A percentile compares a stretch with the other conserved stretches of the same genome.
These are phyloP conservation scores for Pelobates fuscus DNA, from an alignment of 2,113 vertebrate species.

Conservation along the genomic window DNA sequence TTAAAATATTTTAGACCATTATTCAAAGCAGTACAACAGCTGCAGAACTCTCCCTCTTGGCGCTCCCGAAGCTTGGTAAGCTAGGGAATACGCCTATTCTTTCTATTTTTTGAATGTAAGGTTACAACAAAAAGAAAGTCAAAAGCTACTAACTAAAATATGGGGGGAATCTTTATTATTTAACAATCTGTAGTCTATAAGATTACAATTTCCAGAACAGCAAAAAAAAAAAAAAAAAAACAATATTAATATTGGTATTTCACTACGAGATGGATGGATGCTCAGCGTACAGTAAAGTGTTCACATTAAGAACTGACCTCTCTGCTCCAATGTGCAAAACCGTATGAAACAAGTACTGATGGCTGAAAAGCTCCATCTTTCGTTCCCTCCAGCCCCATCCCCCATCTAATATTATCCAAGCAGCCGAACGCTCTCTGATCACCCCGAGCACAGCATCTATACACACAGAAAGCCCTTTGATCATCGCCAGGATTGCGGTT, in stretches of 20 bases:
- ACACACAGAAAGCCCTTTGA: conserved; percentile 27
- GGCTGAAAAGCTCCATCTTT: conserved; percentile 34
- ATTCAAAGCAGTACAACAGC: no score
- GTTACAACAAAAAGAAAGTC: no score
- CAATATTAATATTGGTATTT: background rate
- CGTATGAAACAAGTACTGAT: conserved; percentile 21
- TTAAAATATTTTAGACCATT: no score
- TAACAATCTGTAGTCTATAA: no score
- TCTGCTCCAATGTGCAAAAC: conserved; percentile 33
- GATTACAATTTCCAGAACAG: no score
- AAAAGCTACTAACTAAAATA: no score
- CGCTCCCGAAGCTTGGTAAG: no score
- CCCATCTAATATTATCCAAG: background rate
- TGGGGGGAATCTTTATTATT: no score
- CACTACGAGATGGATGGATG: background rate
- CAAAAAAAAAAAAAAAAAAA: conserved; percentile 5
- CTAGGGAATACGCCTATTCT: no score
- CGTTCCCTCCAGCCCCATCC: conserved; percentile 51
- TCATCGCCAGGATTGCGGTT: background rate
- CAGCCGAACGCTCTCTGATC: conserved; percentile 15
- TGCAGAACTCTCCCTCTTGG: no score
- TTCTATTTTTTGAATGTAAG: no score
- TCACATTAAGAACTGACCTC: conserved; percentile 27
- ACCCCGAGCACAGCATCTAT: background rate
- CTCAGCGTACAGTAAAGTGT: background rate